A percentile compares a stretch with the other conserved stretches of the same genome.
Evolutionary conservation across 1,140 invertebrate species (phyloP).

Genomic region (Drosophila neocordata): DNA sequence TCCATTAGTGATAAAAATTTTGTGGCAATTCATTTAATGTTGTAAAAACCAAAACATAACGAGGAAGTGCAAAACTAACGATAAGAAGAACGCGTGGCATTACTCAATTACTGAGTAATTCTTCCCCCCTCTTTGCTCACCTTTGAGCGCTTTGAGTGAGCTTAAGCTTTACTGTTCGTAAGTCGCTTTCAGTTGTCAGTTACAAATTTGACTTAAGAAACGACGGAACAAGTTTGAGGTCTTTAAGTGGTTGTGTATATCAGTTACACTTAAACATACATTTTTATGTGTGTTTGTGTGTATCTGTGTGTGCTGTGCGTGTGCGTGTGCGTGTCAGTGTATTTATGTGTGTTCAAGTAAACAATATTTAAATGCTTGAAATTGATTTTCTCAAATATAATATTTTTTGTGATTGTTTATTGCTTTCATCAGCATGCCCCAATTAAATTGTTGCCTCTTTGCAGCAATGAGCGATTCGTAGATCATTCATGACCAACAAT

Average conservation of each 20-base stretch:
- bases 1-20: slow-evolving; percentile 2
- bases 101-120: slow-evolving; percentile 2
- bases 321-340: slow-evolving; percentile 18
- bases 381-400: slow-evolving; percentile 33
- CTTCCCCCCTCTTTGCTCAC: neutral
- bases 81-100: slow-evolving; percentile 22
- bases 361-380: slow-evolving; percentile 46
- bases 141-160: neutral
- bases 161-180: slow-evolving; percentile 15
- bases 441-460: slow-evolving; percentile 39
- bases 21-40: slow-evolving; percentile 9
- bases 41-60: neutral
- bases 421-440: slow-evolving; percentile 22
- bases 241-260: neutral
- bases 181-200: slow-evolving; percentile 33
- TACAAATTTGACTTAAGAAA: slow-evolving; percentile 39
- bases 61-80: neutral
- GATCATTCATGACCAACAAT: neutral
- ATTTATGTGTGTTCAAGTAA: slow-evolving; percentile 17
- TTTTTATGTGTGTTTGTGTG: slow-evolving; percentile 3
- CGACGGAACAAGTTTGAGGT: slow-evolving; percentile 6
- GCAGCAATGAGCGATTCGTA: slow-evolving; percentile 31
- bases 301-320: slow-evolving; percentile 20
- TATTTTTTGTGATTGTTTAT: neutral
- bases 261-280: neutral